Evolutionary conservation across 2,888 invertebrate species (phyloP), one percentile per base, ranked within the genome.

Genomic region (Epicampocera succincta): DNA sequence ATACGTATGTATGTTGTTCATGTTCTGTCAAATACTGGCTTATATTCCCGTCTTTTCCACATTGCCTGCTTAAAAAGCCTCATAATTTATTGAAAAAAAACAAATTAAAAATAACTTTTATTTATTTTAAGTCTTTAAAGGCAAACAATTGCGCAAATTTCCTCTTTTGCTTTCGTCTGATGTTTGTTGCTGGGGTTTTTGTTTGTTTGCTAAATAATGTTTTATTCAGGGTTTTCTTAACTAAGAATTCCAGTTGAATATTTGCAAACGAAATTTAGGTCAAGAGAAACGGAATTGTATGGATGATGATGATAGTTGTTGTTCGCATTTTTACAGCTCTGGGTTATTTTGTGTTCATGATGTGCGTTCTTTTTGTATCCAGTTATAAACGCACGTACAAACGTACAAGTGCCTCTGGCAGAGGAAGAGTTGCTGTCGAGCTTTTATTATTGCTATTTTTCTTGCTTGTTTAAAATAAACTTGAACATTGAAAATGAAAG

Each of bases 221-320:
- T 52, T 68, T 52, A 52, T 60, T 50, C 75, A 60, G 75, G 68
- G 50, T 61, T 50, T 66, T 60, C 33, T 58, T 50, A 58, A 40
- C 29, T 68, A 68, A 76, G 44, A 33, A 76, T 68, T 61, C 61
- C 52, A 61, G 69, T 52, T 61, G 68, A 61, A 38, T 61, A 69
- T 76, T 76, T 76, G 60, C 61, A 68, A 69, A 38, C 6, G 40
- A 66, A 76, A 78, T 78, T 60, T 78, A 72, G 78, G 78, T 78
- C 78, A 78, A 78, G 72, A 72, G 78, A 78, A 78, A 44, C 38
- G 60, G 33, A 60, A 54, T 44, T 46, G 33, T 33, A 40, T 68
- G 25, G 52, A 46, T 54, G 38, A 52, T 50, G 68, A 19, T 42
- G 66, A 68, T 61, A 60, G 61, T 72, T 50, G 19, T 71, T 73